A percentile compares a stretch with the other conserved stretches of the same genome.
These are phyloP conservation scores for Catonia carolina DNA, from an alignment of 2,888 invertebrate genomes.

Conservation along the genomic window DNA sequence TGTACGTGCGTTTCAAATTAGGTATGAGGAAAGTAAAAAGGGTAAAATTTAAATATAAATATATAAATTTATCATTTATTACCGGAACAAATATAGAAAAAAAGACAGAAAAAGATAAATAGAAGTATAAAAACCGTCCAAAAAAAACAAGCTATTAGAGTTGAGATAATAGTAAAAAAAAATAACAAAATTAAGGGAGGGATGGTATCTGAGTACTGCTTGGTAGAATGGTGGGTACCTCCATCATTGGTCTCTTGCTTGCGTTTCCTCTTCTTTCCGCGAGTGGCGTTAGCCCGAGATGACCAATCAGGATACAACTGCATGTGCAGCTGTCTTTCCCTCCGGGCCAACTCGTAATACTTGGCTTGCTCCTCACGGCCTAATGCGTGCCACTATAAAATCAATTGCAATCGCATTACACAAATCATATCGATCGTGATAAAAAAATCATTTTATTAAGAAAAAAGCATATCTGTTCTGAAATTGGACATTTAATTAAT, in stretches of 20 bases:
- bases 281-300: slow-evolving; percentile 98
- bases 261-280: slow-evolving; percentile 99
- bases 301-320: slow-evolving; percentile 99
- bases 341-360: slow-evolving; percentile 98
- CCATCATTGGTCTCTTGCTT: slow-evolving; percentile 95
- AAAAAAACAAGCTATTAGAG: slow-evolving; percentile 24
- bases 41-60: background rate
- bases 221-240: slow-evolving; percentile 58
- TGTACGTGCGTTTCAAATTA: slow-evolving; percentile 7
- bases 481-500: background rate
- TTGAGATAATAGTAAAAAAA: slow-evolving; percentile 26
- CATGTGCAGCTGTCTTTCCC: slow-evolving; percentile 98
- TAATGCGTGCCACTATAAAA: slow-evolving; percentile 95
- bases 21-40: slow-evolving; percentile 5
- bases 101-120: slow-evolving; percentile 23
- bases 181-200: slow-evolving; percentile 27
- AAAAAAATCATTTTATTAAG: too few relatives aligned
- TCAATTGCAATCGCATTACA: slow-evolving; percentile 7
- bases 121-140: slow-evolving; percentile 25
- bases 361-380: slow-evolving; percentile 98
- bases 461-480: background rate
- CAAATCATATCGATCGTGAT: too few relatives aligned
- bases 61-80: slow-evolving; percentile 2
- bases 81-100: slow-evolving; percentile 20
- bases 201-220: slow-evolving; percentile 16